A percentile compares a stretch with the other conserved stretches of the same genome.
Evolutionary conservation across 2,888 invertebrate genomes (phyloP).

Genomic region (Caenorhabditis afra): DNA sequence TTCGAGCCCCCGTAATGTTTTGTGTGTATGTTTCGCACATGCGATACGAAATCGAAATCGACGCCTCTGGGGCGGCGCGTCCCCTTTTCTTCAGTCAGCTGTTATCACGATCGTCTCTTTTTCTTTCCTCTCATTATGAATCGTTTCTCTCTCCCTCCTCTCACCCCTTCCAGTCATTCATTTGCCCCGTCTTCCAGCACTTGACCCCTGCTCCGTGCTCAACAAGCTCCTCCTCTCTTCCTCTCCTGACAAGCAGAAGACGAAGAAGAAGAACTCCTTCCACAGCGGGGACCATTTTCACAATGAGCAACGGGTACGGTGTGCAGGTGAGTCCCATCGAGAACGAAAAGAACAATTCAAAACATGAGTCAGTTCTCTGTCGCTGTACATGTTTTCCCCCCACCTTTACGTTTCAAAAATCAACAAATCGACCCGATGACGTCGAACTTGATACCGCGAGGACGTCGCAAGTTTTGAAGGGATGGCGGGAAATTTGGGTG

Average conservation of each 20-base stretch:
- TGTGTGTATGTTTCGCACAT: neutral
- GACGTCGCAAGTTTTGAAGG: conserved; percentile 6
- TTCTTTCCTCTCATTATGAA: conserved; percentile 3
- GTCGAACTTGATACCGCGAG: neutral
- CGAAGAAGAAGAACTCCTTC: neutral
- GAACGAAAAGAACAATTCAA: neutral
- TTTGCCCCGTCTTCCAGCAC: conserved; percentile 5
- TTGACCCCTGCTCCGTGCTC: neutral
- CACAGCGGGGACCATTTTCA: conserved; percentile 3
- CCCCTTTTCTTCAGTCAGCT: conserved; percentile 39
- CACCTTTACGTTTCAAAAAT: conserved; percentile 15
- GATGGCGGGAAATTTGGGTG: neutral
- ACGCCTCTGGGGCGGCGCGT: conserved; percentile 1
- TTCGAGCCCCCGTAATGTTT: neutral
- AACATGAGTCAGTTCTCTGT: conserved; percentile 8
- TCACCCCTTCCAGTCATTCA: conserved; percentile 3
- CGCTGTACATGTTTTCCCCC: conserved; percentile 14
- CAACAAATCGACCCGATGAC: conserved; percentile 6
- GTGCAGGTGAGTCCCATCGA: conserved; percentile 28
- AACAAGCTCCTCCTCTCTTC: neutral
- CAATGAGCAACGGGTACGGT: conserved; percentile 54
- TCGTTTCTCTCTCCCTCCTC: conserved; percentile 8
- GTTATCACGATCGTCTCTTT: conserved; percentile 43
- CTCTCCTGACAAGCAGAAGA: neutral
- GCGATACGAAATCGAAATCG: conserved; percentile 42